phyloP scores from a whole-genome alignment of 2,113 vertebrate species.

The Vicugna pacos region DNA sequence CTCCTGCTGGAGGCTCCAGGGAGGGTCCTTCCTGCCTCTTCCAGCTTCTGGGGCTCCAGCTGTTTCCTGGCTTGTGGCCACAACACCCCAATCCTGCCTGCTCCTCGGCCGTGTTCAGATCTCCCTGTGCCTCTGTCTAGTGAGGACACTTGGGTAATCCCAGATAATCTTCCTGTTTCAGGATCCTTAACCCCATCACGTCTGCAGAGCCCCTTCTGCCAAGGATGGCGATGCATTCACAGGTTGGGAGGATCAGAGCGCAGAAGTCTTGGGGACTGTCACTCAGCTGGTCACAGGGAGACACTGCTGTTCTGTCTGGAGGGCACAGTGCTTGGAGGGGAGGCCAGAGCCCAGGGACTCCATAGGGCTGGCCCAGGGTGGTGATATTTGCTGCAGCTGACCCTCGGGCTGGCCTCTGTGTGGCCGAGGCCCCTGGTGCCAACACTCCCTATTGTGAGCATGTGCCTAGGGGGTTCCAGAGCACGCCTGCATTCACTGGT shows the following conservation, averaged over 20 bases:
- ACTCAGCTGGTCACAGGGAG: too few relatives aligned
- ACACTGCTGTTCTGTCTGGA: too few relatives aligned
- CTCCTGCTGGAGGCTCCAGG: neutral
- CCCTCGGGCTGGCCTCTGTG: neutral
- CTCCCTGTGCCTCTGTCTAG: neutral
- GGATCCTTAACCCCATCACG: rapidly evolving
- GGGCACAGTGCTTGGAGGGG: neutral
- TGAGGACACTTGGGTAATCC: neutral
- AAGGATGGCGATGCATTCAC: rapidly evolving
- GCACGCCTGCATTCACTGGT: rapidly evolving
- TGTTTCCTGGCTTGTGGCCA: neutral
- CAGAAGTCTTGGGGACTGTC: rapidly evolving
- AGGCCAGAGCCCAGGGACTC: neutral
- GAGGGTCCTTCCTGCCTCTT: neutral
- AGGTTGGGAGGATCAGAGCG: rapidly evolving
- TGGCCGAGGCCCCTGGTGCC: rapidly evolving
- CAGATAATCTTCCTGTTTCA: rapidly evolving
- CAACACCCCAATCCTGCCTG: too few relatives aligned
- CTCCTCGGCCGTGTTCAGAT: neutral
- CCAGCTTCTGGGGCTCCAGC: neutral
- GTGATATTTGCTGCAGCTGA: too few relatives aligned
- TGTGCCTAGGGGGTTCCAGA: neutral
- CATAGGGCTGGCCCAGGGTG: neutral
- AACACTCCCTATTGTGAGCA: rapidly evolving
- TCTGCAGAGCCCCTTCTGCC: neutral